These are phyloP conservation scores for Darevskia nairensis DNA, from an alignment of 2,797 vertebrate genomes.

Conservation along the genomic window DNA sequence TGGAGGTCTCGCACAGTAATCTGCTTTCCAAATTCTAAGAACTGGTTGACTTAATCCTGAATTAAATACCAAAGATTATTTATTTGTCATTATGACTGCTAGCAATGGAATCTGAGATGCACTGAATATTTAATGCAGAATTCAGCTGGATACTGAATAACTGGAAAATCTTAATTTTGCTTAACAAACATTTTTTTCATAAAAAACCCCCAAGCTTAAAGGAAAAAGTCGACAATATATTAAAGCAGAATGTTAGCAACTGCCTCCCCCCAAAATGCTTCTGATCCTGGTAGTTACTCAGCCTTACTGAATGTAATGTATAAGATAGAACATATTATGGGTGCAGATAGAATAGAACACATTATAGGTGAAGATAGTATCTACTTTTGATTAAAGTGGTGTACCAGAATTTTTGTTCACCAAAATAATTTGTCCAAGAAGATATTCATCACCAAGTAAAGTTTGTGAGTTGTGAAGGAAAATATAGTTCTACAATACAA, in stretches of 20 bases:
- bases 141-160: slow-evolving; percentile 58
- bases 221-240: slow-evolving; percentile 24
- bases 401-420: slow-evolving; percentile 20
- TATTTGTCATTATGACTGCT: slow-evolving; percentile 57
- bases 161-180: slow-evolving; percentile 44
- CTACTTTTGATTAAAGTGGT: slow-evolving; percentile 37
- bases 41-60: slow-evolving; percentile 55
- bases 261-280: neutral
- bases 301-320: neutral
- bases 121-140: slow-evolving; percentile 56
- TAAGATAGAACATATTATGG: too few species aligned
- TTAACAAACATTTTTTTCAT: slow-evolving; percentile 41
- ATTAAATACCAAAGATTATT: slow-evolving; percentile 20
- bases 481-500: slow-evolving; percentile 30
- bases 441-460: slow-evolving; percentile 15
- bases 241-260: slow-evolving; percentile 25
- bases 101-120: slow-evolving; percentile 30
- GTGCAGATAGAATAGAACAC: neutral
- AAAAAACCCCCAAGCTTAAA: neutral
- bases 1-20: slow-evolving; percentile 28
- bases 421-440: slow-evolving; percentile 36
- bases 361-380: neutral
- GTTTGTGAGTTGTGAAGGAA: slow-evolving; percentile 21
- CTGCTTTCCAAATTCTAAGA: slow-evolving; percentile 46
- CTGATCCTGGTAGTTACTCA: neutral